phyloP scores from a whole-genome alignment of 64 coral and sea anemone species.

The Cladopsammia gracilis region DNA sequence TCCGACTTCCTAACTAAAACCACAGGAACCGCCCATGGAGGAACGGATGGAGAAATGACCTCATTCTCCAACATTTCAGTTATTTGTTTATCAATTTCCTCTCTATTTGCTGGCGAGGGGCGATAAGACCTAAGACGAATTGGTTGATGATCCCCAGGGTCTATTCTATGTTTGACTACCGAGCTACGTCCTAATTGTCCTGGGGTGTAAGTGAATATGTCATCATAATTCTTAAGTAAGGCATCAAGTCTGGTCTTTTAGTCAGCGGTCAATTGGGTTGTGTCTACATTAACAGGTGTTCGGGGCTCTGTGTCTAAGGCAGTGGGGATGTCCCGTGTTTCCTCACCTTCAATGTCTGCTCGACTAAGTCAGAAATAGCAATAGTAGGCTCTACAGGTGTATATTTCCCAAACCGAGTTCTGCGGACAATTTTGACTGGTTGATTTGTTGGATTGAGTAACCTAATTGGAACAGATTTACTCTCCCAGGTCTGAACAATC shows the following conservation, averaged over 20 bases:
- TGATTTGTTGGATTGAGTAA: not conserved
- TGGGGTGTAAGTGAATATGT: conserved; percentile 3
- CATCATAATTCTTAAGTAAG: not conserved
- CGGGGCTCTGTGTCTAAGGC: not conserved
- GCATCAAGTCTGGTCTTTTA: not conserved
- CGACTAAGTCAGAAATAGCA: not conserved
- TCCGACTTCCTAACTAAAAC: too few species aligned
- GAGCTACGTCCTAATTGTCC: not conserved
- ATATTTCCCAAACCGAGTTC: not conserved
- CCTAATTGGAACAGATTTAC: not conserved
- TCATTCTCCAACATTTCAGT: conserved; percentile 18
- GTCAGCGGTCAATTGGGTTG: not conserved
- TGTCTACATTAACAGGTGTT: not conserved
- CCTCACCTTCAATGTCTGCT: not conserved
- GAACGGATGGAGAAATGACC: too few species aligned
- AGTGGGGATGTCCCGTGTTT: not conserved
- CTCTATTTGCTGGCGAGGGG: not conserved
- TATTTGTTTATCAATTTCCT: conserved; percentile 34
- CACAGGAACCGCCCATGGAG: not conserved
- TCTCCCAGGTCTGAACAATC: not conserved
- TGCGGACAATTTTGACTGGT: not conserved
- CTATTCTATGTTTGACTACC: not conserved
- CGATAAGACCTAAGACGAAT: not conserved
- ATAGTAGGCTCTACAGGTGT: not conserved
- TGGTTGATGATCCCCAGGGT: too few species aligned